Evolutionary conservation across 2,888 invertebrate genomes (phyloP), one percentile per base, ranked within the genome.

Genomic region (Hedychridium roseum): DNA sequence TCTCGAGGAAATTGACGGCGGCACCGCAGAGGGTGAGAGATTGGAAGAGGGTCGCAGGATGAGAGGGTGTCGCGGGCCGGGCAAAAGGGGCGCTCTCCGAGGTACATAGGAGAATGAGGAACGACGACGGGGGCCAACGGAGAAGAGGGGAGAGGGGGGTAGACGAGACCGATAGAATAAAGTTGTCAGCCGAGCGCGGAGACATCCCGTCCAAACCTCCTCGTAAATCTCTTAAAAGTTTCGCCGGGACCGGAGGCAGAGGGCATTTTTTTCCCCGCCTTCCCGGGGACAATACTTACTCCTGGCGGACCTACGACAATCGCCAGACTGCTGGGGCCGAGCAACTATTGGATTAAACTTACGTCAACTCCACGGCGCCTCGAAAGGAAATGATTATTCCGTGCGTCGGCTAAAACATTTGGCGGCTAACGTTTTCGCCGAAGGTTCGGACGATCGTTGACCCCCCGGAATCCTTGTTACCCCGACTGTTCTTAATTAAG

Each of bases 141-240:
- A 12, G 32, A 30, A 26, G 34, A 27, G 35, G 35, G 35, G 43
- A 35, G 17, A 17, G 35, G 32, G 27, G 16, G 27, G 31, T 21
- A 32, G 41, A 37, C 17, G 28, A 40, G 43, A 32, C 41, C 43
- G 54, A 58, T 57, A 54, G 61, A 60, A 61, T 61, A 56, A 61
- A 66, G 64, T 61, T 62, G 68, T 61, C 58, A 60, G 52, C 47
- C 43, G 51, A 45, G 49, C 49, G 46, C 50, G 47, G 50, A 52
- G 53, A 54, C 50, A 48, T 50, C 43, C 43, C 46, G 46, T 63
- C 51, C 50, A 49, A 57, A 60, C 57, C 56, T 55, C 47, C 59
- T 58, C 62, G 65, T 65, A 65, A 70, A 68, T 70, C 61, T 62
- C 50, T 51, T 46, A 48, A 62, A 54, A 51, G 56, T 56, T 60